These are phyloP conservation scores for Leptinotarsa lineolata DNA, from an alignment of 1,140 invertebrate species.

Conservation along the genomic window DNA sequence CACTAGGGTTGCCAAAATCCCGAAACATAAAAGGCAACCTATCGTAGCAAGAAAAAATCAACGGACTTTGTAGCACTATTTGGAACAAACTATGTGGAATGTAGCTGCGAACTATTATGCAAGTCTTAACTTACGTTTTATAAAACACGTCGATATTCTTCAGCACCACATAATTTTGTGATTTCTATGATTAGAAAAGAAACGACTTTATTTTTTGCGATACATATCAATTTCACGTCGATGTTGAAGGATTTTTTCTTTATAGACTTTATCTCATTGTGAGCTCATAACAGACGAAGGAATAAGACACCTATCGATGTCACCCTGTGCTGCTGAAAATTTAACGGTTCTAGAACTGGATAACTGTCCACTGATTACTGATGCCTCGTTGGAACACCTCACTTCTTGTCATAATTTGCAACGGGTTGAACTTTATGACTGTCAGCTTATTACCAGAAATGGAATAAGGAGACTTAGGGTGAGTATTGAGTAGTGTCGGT, in stretches of 20 bases:
- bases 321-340: constrained; percentile 88
- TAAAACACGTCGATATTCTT: too few relatives aligned
- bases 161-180: too few relatives aligned
- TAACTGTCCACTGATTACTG: constrained; percentile 98
- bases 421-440: constrained; percentile 97
- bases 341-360: constrained; percentile 94
- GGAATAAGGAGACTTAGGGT: constrained; percentile 95
- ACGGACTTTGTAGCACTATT: too few relatives aligned
- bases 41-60: too few relatives aligned
- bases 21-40: too few relatives aligned
- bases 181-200: too few relatives aligned
- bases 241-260: constrained; percentile 25
- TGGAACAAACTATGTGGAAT: too few relatives aligned
- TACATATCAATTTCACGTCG: too few relatives aligned
- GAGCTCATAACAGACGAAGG: constrained; percentile 98
- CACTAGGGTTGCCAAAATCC: too few relatives aligned
- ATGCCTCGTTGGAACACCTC: constrained; percentile 94
- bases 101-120: too few relatives aligned
- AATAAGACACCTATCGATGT: constrained; percentile 89
- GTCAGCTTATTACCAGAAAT: constrained; percentile 95
- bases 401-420: constrained; percentile 92
- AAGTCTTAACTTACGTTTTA: too few relatives aligned
- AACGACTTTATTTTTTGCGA: too few relatives aligned
- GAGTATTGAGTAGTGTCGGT: constrained; percentile 38
- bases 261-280: constrained; percentile 95